A percentile compares a stretch with the other conserved stretches of the same genome.
These are phyloP conservation scores for Philonicus albiceps DNA, from an alignment of 2,888 invertebrate species.

Conservation along the genomic window DNA sequence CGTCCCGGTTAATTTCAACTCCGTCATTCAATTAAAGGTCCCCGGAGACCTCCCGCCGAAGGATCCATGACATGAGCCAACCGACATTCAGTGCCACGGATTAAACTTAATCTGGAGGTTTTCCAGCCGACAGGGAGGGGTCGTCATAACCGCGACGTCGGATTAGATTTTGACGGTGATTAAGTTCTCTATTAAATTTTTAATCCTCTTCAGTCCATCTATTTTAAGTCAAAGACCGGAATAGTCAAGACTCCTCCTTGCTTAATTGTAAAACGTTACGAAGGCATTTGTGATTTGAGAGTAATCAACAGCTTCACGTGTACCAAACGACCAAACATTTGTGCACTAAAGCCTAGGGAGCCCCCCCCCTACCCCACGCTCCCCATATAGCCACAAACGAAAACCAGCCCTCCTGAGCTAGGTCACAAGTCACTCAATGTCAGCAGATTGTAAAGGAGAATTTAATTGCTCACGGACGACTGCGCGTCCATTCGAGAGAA, in stretches of 20 bases:
- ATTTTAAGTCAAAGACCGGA: background rate
- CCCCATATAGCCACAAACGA: background rate
- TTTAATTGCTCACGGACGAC: conserved; percentile 1
- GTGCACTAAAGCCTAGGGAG: background rate
- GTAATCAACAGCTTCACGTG: background rate
- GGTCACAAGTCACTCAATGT: background rate
- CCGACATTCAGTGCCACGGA: background rate
- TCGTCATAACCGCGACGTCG: background rate
- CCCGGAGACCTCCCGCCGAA: background rate
- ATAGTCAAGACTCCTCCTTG: background rate
- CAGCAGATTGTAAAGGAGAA: background rate
- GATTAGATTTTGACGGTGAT: background rate
- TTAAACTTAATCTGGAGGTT: background rate
- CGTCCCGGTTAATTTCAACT: conserved; percentile 6
- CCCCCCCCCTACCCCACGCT: too few species aligned
- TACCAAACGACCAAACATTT: background rate
- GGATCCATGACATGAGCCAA: background rate
- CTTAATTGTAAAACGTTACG: background rate
- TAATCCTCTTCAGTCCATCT: background rate
- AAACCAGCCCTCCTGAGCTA: background rate
- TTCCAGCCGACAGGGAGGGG: background rate
- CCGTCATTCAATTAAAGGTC: background rate
- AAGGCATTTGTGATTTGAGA: background rate
- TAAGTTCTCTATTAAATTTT: background rate
- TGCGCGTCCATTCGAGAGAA: background rate